Evolutionary conservation across 2,888 invertebrate genomes (phyloP).

Genomic region (Alloscopus bannaensis): DNA sequence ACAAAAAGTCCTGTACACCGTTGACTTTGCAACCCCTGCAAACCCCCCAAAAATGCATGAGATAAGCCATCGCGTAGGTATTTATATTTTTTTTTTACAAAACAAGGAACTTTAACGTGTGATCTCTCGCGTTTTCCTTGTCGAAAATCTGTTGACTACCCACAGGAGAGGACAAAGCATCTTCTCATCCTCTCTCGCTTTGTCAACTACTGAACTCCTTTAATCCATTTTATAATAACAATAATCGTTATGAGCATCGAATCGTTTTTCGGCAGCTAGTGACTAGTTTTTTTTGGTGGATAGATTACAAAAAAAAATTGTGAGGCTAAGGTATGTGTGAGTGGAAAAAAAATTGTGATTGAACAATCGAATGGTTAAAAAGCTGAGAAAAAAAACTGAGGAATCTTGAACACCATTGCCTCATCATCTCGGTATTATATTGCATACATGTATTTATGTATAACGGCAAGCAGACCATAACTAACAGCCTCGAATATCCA

Average conservation of each 20-base stretch:
- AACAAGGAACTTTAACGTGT: no score
- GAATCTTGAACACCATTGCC: not conserved
- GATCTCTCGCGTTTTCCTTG: no score
- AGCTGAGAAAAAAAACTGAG: not conserved
- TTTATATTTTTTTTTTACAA: no score
- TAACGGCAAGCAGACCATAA: constrained; percentile 25
- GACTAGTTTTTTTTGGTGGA: not conserved
- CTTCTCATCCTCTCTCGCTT: constrained; percentile 24
- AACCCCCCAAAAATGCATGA: no score
- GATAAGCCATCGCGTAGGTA: no score
- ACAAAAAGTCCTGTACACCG: no score
- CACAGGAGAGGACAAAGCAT: constrained; percentile 48
- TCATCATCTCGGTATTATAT: not conserved
- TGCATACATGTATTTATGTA: not conserved
- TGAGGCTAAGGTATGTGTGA: no score
- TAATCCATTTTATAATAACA: constrained; percentile 30
- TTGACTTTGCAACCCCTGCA: no score
- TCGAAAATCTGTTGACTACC: constrained; percentile 36
- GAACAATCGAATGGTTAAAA: no score
- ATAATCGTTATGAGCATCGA: not conserved
- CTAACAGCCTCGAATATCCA: constrained; percentile 33
- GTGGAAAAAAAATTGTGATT: not conserved
- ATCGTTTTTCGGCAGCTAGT: not conserved
- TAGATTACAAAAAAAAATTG: no score
- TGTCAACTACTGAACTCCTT: constrained; percentile 2